Base-by-base conservation (phyloP, 2,888 invertebrate species). In the Caenorhabditis sp. region DNA sequence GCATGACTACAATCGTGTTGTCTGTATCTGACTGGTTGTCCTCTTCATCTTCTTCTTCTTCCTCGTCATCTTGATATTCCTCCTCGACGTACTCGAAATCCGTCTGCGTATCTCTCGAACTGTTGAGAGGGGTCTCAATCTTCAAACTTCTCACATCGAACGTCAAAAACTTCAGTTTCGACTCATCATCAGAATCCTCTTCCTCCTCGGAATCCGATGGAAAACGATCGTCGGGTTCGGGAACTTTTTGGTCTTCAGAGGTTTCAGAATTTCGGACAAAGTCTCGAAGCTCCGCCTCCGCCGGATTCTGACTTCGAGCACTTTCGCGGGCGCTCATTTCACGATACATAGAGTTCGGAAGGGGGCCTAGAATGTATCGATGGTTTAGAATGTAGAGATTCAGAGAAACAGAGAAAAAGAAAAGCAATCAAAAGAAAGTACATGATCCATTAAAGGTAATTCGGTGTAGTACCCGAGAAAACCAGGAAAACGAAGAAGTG, bases 261-360 rank as follows among this genome's bases (percentile, higher is more conserved):
- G n/a, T 19, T 6, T 47, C 47, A 5, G 47, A n/a, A 44, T n/a
- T 63, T 26, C 69, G 69, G 10, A 77, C 54, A 22, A 70, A 75
- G 7, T 28, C 5, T 47, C 51, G 68, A 6, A 77, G 59, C 6
- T 5, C 24, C 0, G 26, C 10, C 22, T 49, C 49, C 0, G 69
- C 47, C 12, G 61, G 41, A 12, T 44, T 22, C 28, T 69, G 26
- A 16, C 26, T 74, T 14, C 75, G 51, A n/a, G 69, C 69, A 35
- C 69, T 70, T 28, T 75, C 81, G 6, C 74, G 31, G 14, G 69
- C 77, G 24, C 82, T 80, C 84, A 86, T 84, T 54, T 84, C 80
- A 35, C 86, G 86, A 51, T 86, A 86, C 82, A 86, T 86, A 31
- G 38, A 31, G 8, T 10, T 5, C 7, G 22, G 58, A 12, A 7